These are phyloP conservation scores for Rousettus madagascariensis DNA, from an alignment of 2,797 vertebrate genomes.

Conservation along the genomic window DNA sequence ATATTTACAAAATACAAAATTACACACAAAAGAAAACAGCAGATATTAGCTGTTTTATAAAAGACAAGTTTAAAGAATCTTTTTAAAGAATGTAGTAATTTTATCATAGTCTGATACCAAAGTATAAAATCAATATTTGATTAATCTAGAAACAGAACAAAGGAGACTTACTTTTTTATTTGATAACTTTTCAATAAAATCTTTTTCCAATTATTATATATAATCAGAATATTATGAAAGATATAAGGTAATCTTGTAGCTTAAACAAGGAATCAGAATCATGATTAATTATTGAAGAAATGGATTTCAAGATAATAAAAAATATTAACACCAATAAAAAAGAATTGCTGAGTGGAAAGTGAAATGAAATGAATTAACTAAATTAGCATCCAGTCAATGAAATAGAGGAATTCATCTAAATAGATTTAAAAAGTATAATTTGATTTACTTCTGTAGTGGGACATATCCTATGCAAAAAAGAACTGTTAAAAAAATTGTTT, in stretches of 20 bases:
- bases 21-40: not conserved
- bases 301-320: conserved; percentile 17
- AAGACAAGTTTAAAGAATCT: not conserved
- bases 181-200: conserved; percentile 19
- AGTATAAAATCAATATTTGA: not conserved
- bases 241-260: not conserved
- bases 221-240: not conserved
- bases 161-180: not conserved
- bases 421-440: not conserved
- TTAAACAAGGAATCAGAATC: conserved; percentile 7
- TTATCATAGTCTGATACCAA: not conserved
- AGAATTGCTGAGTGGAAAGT: not conserved
- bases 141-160: not conserved
- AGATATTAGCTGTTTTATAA: not conserved
- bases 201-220: not conserved
- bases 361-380: not conserved
- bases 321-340: not conserved
- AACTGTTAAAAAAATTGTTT: not conserved
- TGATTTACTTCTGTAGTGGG: not conserved
- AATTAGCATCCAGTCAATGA: not conserved
- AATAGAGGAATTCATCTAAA: not conserved
- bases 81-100: not conserved
- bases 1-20: conserved; percentile 1
- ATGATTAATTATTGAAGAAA: not conserved
- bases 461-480: not conserved